Conservation (phyloP, 2,888 invertebrate species). For the Diarsia rubi region DNA sequence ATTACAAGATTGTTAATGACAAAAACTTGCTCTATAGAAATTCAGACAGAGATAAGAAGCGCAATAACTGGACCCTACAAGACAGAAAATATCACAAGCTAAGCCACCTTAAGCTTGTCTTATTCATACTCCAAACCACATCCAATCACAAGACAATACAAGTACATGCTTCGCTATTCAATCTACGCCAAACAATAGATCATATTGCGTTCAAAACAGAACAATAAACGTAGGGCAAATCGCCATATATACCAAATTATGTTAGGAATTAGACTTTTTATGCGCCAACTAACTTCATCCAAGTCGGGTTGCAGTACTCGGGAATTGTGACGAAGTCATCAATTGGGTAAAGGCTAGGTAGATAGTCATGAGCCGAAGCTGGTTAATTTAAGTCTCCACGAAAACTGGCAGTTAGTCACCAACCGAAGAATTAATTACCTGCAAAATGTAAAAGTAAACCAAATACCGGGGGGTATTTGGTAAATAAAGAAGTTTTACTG, state of each 20-base stretch:
- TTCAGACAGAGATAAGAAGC: background rate
- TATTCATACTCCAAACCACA: conserved; percentile 28
- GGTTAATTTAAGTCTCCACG: too few relatives aligned
- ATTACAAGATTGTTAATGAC: background rate
- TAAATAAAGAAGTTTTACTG: too few relatives aligned
- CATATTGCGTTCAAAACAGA: conserved; percentile 57
- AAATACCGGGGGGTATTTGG: too few relatives aligned
- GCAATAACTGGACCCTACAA: background rate
- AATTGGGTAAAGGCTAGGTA: too few relatives aligned
- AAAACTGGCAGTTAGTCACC: too few relatives aligned
- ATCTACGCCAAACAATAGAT: conserved; percentile 53
- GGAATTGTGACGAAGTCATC: conserved; percentile 37
- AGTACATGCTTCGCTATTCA: conserved; percentile 51
- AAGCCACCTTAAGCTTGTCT: background rate
- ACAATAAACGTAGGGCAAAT: conserved; percentile 55
- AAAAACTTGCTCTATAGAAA: background rate
- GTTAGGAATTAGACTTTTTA: conserved; percentile 48
- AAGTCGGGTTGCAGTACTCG: conserved; percentile 16
- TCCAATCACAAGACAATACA: conserved; percentile 53
- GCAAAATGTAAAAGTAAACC: too few relatives aligned
- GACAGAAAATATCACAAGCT: background rate
- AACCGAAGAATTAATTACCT: too few relatives aligned
- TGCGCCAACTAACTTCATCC: conserved; percentile 42
- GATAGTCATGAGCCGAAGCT: too few relatives aligned
- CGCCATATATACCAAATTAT: conserved; percentile 8